These are phyloP conservation scores for Macropodus opercularis DNA, from an alignment of 2,797 vertebrate species.

Conservation along the genomic window DNA sequence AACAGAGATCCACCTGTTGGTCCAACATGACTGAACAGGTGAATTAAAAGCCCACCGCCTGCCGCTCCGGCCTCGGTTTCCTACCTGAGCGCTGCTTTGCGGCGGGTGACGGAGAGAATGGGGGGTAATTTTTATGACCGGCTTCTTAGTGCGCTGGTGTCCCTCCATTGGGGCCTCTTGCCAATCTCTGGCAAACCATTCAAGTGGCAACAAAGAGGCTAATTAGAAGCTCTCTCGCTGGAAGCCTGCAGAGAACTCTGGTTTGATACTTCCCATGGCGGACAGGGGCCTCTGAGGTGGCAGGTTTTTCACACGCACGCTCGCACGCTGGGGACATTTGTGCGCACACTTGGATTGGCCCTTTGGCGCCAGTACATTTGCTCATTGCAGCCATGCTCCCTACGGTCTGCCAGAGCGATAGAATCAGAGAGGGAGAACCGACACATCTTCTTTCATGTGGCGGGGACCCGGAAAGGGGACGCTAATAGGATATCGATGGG, in stretches of 20 bases:
- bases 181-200: slow-evolving; percentile 73
- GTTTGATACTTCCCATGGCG: slow-evolving; percentile 86
- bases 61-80: slow-evolving; percentile 30
- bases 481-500: slow-evolving; percentile 85
- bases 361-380: slow-evolving; percentile 77
- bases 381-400: slow-evolving; percentile 75
- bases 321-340: slow-evolving; percentile 47
- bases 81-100: slow-evolving; percentile 64
- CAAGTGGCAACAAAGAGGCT: slow-evolving; percentile 84
- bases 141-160: slow-evolving; percentile 71
- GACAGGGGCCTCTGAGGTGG: slow-evolving; percentile 77
- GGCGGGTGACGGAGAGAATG: slow-evolving; percentile 61
- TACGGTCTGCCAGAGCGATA: slow-evolving; percentile 69
- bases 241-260: slow-evolving; percentile 77
- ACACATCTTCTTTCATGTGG: slow-evolving; percentile 83
- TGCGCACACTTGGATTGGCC: slow-evolving; percentile 78
- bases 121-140: slow-evolving; percentile 51
- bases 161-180: slow-evolving; percentile 68
- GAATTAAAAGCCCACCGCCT: slow-evolving; percentile 26
- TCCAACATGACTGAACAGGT: slow-evolving; percentile 22
- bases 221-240: slow-evolving; percentile 82
- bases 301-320: slow-evolving; percentile 47
- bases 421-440: slow-evolving; percentile 77
- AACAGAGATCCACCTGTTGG: slow-evolving; percentile 43
- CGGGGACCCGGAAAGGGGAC: slow-evolving; percentile 75